Percentiles rank a stretch among this genome's conserved stretches.
These are phyloP conservation scores for Stomatorhinus ivindoensis DNA, from an alignment of 2,113 vertebrate species.

Conservation along the genomic window DNA sequence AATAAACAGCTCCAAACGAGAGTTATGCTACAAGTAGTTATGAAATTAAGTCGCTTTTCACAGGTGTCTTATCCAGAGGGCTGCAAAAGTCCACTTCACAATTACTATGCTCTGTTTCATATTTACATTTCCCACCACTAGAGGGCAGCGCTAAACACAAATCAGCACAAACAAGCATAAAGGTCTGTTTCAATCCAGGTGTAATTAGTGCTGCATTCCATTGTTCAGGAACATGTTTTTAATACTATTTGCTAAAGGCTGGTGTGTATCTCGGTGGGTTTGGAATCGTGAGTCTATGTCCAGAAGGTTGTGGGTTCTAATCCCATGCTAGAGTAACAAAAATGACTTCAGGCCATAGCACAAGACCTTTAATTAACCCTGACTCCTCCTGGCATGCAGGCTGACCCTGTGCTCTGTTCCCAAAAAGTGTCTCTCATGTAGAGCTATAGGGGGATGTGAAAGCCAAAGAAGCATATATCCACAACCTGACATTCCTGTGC, in stretches of 20 bases:
- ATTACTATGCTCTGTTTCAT: neutral
- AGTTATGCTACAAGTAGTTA: neutral
- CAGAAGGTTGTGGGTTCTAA: neutral
- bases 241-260: neutral
- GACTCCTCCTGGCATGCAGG: neutral
- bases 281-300: neutral
- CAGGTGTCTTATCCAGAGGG: neutral
- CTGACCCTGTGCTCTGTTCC: neutral
- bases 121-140: neutral
- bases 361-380: neutral
- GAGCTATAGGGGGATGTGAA: neutral
- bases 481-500: neutral
- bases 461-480: neutral
- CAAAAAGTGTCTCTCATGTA: neutral
- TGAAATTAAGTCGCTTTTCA: neutral
- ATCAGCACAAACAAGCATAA: neutral
- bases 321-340: neutral
- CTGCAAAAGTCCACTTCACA: neutral
- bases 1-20: neutral
- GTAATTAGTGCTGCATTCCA: neutral
- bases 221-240: neutral
- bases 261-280: neutral
- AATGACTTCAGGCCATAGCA: neutral
- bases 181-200: neutral
- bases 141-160: conserved; percentile 8